A percentile compares a stretch with the other conserved stretches of the same genome.
phyloP scores from a whole-genome alignment of 2,797 vertebrate genomes.

The Mallotus villosus region DNA sequence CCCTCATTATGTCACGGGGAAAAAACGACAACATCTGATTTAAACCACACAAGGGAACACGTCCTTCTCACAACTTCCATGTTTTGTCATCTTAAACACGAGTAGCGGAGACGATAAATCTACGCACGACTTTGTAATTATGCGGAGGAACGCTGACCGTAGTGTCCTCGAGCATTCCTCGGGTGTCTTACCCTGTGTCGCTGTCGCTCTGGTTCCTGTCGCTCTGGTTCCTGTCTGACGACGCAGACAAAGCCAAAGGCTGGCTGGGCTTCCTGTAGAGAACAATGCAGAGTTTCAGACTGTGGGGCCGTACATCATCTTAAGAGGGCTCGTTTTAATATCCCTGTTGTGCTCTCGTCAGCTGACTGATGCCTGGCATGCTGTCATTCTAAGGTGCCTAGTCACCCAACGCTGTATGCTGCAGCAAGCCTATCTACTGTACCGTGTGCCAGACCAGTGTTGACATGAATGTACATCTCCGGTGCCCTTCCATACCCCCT shows the following conservation, averaged over 20 bases:
- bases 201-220: constrained; percentile 46
- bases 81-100: background rate
- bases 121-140: background rate
- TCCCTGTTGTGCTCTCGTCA: constrained; percentile 25
- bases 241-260: constrained; percentile 46
- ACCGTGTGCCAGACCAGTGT: constrained; percentile 60
- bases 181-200: constrained; percentile 60
- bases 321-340: constrained; percentile 49
- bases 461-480: constrained; percentile 59
- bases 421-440: background rate
- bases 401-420: constrained; percentile 48
- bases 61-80: background rate
- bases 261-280: constrained; percentile 55
- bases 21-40: constrained; percentile 47
- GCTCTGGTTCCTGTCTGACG: constrained; percentile 43
- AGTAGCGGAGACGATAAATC: background rate
- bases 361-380: constrained; percentile 25
- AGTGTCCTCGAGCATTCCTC: constrained; percentile 55
- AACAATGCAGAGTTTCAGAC: constrained; percentile 49
- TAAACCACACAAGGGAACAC: constrained; percentile 44
- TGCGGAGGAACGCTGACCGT: constrained; percentile 27
- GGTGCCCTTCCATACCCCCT: constrained; percentile 35
- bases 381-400: constrained; percentile 26
- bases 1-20: constrained; percentile 55
- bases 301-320: constrained; percentile 35